Conservation (phyloP, 2,113 vertebrate genomes). For the Anas platyrhynchos region DNA sequence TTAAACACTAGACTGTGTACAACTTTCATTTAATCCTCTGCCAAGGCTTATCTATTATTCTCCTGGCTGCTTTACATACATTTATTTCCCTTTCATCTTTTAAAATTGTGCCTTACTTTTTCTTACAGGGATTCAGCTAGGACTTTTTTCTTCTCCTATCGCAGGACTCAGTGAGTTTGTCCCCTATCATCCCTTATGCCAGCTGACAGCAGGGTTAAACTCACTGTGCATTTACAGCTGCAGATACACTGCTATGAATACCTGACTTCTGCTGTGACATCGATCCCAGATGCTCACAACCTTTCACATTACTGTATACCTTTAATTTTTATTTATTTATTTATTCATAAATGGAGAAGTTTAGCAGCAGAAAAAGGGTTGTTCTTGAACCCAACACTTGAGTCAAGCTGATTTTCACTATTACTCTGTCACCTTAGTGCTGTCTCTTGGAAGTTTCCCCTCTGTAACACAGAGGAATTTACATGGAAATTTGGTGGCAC, state of each 20-base stretch:
- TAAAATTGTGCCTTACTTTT: slow-evolving; percentile 19
- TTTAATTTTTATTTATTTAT: background rate
- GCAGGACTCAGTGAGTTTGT: background rate
- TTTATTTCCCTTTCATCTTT: slow-evolving; percentile 64
- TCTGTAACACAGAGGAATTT: background rate
- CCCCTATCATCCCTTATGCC: background rate
- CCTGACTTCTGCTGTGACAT: background rate
- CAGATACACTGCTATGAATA: background rate
- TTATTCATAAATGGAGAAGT: background rate
- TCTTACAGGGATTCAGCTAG: background rate
- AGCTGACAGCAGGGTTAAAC: background rate
- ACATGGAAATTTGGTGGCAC: background rate
- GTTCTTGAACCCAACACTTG: background rate
- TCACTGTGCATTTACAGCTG: background rate
- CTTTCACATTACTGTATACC: background rate
- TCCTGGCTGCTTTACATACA: slow-evolving; percentile 52
- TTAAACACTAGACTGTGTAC: slow-evolving; percentile 33
- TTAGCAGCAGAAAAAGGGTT: background rate
- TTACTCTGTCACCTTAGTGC: background rate
- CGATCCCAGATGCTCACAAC: background rate
- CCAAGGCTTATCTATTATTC: slow-evolving; percentile 42
- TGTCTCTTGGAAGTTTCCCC: background rate
- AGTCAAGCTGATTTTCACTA: background rate
- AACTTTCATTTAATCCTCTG: slow-evolving; percentile 58
- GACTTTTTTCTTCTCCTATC: background rate